Evolutionary conservation across 2,113 vertebrate genomes (phyloP).

Genomic region (Tupaia chinensis): DNA sequence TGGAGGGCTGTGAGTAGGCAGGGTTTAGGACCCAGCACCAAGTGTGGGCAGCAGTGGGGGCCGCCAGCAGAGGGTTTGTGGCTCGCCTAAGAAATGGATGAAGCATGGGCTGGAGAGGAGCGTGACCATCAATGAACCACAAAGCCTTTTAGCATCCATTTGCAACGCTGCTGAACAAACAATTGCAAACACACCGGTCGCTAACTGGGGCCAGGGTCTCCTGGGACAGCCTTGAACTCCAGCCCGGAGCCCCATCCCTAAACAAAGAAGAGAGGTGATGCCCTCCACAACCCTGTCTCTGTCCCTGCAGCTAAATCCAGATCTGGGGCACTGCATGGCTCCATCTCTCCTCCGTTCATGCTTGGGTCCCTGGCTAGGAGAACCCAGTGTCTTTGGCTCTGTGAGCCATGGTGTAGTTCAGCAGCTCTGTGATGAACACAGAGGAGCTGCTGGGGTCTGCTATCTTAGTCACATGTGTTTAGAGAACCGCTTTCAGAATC

Average conservation of each 20-base stretch:
- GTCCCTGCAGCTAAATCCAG: constrained; percentile 17
- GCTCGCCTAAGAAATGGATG: constrained; percentile 82
- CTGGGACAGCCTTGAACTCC: constrained; percentile 81
- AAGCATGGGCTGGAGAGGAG: constrained; percentile 85
- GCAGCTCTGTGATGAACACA: not conserved
- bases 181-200: constrained; percentile 85
- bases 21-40: constrained; percentile 79
- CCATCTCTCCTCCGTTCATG: not conserved
- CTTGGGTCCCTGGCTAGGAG: not conserved
- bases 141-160: constrained; percentile 92
- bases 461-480: not conserved
- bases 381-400: not conserved
- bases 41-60: constrained; percentile 9
- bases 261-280: constrained; percentile 74
- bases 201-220: constrained; percentile 70
- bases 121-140: constrained; percentile 89
- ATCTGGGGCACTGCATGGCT: constrained; percentile 1
- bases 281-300: constrained; percentile 61
- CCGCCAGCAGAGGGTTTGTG: constrained; percentile 52
- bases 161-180: constrained; percentile 89
- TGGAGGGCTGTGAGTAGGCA: not conserved
- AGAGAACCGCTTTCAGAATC: constrained; percentile 38
- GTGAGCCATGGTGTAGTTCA: not conserved
- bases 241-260: constrained; percentile 73
- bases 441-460: not conserved